Percentiles rank a stretch among this genome's conserved stretches.
Conservation (phyloP, 2,797 vertebrate species). For the Coranthus polyacanthus region DNA sequence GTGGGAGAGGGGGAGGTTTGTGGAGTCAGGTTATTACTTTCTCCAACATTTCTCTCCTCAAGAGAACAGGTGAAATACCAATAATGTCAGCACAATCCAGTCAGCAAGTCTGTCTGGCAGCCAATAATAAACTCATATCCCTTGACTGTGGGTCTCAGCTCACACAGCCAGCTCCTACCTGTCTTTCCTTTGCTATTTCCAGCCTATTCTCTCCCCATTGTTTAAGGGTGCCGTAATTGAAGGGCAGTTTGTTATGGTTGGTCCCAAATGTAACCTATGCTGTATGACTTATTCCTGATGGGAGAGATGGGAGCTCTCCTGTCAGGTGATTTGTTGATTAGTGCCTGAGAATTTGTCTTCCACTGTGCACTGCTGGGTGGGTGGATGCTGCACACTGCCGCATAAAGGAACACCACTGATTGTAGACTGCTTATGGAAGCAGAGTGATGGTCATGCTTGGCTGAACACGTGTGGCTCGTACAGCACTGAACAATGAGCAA, state of each 20-base stretch:
- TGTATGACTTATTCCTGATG: conserved; percentile 53
- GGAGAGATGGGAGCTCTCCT: conserved; percentile 40
- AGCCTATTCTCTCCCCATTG: conserved; percentile 58
- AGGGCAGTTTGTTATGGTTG: conserved; percentile 59
- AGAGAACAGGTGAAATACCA: conserved; percentile 83
- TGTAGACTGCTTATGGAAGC: conserved; percentile 55
- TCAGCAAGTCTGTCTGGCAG: conserved; percentile 84
- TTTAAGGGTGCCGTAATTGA: conserved; percentile 68
- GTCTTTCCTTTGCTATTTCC: conserved; percentile 72
- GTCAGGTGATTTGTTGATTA: conserved; percentile 72
- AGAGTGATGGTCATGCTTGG: conserved; percentile 67
- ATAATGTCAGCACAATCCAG: conserved; percentile 85
- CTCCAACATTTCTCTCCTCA: conserved; percentile 71
- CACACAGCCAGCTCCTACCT: conserved; percentile 69
- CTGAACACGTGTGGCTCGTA: conserved; percentile 52
- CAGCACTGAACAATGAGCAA: conserved; percentile 41
- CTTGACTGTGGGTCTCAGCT: conserved; percentile 77
- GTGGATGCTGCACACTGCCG: conserved; percentile 45
- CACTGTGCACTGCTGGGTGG: conserved; percentile 48
- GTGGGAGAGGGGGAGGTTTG: conserved; percentile 69
- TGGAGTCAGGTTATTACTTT: conserved; percentile 84
- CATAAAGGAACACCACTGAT: conserved; percentile 20
- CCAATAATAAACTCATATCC: conserved; percentile 84
- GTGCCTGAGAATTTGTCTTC: conserved; percentile 44
- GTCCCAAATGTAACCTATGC: conserved; percentile 50